A percentile compares a stretch with the other conserved stretches of the same genome.
These are phyloP conservation scores for Andrena fulva DNA, from an alignment of 2,888 invertebrate species.

Conservation along the genomic window DNA sequence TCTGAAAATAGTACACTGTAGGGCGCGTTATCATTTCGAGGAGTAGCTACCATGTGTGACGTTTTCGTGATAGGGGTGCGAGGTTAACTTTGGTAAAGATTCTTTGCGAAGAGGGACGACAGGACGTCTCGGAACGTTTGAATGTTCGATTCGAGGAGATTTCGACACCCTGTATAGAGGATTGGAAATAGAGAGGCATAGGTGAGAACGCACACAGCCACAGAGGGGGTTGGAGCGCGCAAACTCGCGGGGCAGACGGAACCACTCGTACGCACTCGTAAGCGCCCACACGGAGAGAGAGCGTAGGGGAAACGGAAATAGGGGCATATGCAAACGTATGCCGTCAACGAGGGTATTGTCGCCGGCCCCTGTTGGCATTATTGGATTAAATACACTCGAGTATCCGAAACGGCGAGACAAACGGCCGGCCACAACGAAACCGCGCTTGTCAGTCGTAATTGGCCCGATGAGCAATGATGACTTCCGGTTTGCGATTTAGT, in stretches of 20 bases:
- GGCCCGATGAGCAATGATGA: slow-evolving; percentile 51
- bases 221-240: slow-evolving; percentile 15
- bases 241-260: slow-evolving; percentile 55
- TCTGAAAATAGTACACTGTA: too few species aligned
- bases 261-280: slow-evolving; percentile 59
- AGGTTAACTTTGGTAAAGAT: too few species aligned
- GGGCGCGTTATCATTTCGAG: too few species aligned
- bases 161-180: slow-evolving; percentile 30
- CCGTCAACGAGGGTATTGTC: slow-evolving; percentile 64
- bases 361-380: slow-evolving; percentile 56
- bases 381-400: slow-evolving; percentile 67
- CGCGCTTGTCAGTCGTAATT: slow-evolving; percentile 60
- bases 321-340: slow-evolving; percentile 62
- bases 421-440: slow-evolving; percentile 59
- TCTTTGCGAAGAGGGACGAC: too few species aligned
- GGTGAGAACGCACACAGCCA: slow-evolving; percentile 24
- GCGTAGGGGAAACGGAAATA: slow-evolving; percentile 58
- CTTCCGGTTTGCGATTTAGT: slow-evolving; percentile 39
- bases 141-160: background rate
- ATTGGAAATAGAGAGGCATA: background rate
- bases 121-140: too few species aligned
- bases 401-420: slow-evolving; percentile 58
- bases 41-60: too few species aligned
- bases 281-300: slow-evolving; percentile 23
- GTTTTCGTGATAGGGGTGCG: too few species aligned